phyloP scores from a whole-genome alignment of 2,888 invertebrate genomes.

The Plebejus anna region DNA sequence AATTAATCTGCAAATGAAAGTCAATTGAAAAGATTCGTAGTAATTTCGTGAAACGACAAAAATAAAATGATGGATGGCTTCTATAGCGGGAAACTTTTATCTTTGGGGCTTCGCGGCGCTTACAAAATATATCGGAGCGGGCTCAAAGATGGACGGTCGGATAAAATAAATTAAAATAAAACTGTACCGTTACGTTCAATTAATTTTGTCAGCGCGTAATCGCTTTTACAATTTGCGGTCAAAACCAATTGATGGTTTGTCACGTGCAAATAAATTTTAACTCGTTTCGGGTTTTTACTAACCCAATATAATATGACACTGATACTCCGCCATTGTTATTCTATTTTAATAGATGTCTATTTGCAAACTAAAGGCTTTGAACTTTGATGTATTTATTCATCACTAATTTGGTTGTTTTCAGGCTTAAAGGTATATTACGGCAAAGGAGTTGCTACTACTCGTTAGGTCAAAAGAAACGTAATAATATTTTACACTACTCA shows the following conservation, averaged over 20 bases:
- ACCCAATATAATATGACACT: conserved; percentile 25
- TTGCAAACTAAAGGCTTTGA: background rate
- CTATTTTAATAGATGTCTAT: background rate
- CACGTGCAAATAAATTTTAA: conserved; percentile 27
- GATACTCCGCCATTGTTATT: background rate
- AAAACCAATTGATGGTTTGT: conserved; percentile 35
- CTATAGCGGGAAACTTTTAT: conserved; percentile 3
- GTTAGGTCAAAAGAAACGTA: background rate
- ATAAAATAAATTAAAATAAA: conserved; percentile 34
- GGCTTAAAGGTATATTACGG: background rate
- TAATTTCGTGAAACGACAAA: conserved; percentile 18
- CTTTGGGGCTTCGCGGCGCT: background rate
- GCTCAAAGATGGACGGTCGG: conserved; percentile 10
- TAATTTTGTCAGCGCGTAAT: conserved; percentile 38
- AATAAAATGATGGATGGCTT: conserved; percentile 24
- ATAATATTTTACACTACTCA: background rate
- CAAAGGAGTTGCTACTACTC: background rate
- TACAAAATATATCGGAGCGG: conserved; percentile 1
- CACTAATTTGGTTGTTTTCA: background rate
- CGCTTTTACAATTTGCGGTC: conserved; percentile 37
- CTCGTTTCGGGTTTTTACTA: conserved; percentile 26
- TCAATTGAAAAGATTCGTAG: conserved; percentile 5
- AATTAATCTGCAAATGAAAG: conserved; percentile 9
- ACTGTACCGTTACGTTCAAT: conserved; percentile 35
- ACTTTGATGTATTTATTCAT: background rate